These are phyloP conservation scores for Idaea dimidiata DNA, from an alignment of 2,888 invertebrate genomes.

Conservation along the genomic window DNA sequence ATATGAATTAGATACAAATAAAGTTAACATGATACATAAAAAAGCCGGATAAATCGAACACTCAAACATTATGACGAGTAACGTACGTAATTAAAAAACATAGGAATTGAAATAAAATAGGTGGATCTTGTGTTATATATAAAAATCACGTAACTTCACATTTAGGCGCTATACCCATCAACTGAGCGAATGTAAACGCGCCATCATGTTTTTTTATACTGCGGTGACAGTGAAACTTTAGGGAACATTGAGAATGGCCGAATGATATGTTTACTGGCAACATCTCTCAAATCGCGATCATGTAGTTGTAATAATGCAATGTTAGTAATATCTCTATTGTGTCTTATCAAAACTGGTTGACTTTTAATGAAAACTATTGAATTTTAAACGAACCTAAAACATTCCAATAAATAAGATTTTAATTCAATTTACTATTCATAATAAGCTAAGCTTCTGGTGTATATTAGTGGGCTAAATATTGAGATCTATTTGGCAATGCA, in stretches of 20 bases:
- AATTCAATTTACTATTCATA: neutral
- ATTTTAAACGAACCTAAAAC: neutral
- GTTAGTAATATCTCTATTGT: constrained; percentile 34
- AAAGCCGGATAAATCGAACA: neutral
- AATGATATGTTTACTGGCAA: constrained; percentile 79
- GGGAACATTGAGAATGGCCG: constrained; percentile 71
- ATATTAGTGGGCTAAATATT: neutral
- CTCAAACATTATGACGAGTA: neutral
- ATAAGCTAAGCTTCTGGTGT: neutral
- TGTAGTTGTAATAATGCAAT: constrained; percentile 70
- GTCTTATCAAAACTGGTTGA: constrained; percentile 23
- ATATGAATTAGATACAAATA: neutral
- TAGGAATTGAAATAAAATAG: too few relatives aligned
- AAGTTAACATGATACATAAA: neutral
- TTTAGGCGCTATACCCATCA: constrained; percentile 8
- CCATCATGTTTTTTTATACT: constrained; percentile 32
- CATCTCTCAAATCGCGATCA: constrained; percentile 73
- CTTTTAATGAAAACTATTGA: constrained; percentile 9
- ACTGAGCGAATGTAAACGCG: constrained; percentile 18
- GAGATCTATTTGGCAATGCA: neutral
- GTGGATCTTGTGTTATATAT: too few relatives aligned
- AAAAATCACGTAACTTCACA: too few relatives aligned
- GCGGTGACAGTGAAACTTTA: constrained; percentile 46
- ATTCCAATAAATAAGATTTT: neutral
- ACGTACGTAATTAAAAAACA: too few relatives aligned